Percentiles rank a stretch among this genome's conserved stretches.
phyloP scores from a whole-genome alignment of 2,888 invertebrate species.

The Auanema freiburgensis region DNA sequence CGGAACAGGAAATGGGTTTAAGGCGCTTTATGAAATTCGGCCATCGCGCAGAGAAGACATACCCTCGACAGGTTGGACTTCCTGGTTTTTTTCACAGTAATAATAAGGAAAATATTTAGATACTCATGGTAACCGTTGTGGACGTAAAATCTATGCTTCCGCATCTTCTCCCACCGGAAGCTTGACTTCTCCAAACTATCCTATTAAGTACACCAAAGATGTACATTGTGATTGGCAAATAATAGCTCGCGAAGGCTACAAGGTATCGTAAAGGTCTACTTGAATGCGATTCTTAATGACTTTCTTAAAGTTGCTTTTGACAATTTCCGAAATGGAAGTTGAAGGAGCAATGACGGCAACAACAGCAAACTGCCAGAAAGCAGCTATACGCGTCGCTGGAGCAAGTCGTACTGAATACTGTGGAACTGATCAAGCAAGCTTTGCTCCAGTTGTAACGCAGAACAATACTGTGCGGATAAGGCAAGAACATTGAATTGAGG shows the following conservation, averaged over 20 bases:
- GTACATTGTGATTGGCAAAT: conserved; percentile 96
- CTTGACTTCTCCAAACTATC: conserved; percentile 82
- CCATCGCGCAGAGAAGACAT: conserved; percentile 53
- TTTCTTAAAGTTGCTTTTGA: conserved; percentile 75
- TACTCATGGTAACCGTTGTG: conserved; percentile 25
- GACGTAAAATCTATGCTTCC: conserved; percentile 30
- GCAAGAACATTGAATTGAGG: conserved; percentile 11
- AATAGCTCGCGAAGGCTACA: conserved; percentile 51
- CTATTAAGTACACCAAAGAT: conserved; percentile 81
- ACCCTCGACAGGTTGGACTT: conserved; percentile 26
- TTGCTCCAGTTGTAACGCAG: conserved; percentile 28
- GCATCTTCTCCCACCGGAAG: conserved; percentile 31
- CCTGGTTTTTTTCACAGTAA: not conserved
- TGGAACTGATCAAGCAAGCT: conserved; percentile 31
- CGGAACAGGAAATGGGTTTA: conserved; percentile 90
- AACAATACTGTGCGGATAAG: conserved; percentile 35
- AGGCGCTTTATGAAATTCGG: conserved; percentile 90
- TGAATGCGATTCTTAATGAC: not conserved
- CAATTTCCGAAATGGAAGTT: conserved; percentile 86
- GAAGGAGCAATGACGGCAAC: conserved; percentile 74
- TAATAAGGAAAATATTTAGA: too few relatives aligned
- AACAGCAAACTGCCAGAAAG: conserved; percentile 49
- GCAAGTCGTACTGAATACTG: conserved; percentile 38
- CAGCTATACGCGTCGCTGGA: conserved; percentile 34
- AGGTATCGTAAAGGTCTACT: conserved; percentile 17